A percentile compares a stretch with the other conserved stretches of the same genome.
phyloP scores from a whole-genome alignment of 2,888 invertebrate species.

The Oxyteleia sp. region DNA sequence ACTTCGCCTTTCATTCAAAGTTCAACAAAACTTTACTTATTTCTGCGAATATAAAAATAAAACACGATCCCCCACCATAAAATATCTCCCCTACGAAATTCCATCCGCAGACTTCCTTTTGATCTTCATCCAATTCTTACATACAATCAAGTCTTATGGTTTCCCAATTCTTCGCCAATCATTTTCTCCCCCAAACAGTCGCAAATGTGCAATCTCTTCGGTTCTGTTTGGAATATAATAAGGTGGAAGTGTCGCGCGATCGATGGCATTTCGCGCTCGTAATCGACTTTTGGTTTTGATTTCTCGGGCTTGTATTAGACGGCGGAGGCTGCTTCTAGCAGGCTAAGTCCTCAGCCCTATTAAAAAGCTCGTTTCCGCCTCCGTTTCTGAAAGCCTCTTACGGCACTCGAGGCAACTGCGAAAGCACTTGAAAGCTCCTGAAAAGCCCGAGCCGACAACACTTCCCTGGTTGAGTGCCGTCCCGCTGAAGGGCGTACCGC shows the following conservation, averaged over 20 bases:
- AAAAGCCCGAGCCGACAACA: conserved; percentile 87
- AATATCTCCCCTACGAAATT: too few species aligned
- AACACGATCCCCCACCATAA: too few species aligned
- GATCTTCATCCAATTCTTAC: not conserved
- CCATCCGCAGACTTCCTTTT: too few species aligned
- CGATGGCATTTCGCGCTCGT: conserved; percentile 49
- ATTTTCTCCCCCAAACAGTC: not conserved
- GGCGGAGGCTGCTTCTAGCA: conserved; percentile 74
- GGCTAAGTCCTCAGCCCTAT: conserved; percentile 86
- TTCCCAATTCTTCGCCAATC: not conserved
- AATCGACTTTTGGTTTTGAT: conserved; percentile 74
- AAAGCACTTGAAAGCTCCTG: conserved; percentile 88
- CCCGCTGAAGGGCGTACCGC: conserved; percentile 81
- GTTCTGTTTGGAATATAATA: conserved; percentile 13
- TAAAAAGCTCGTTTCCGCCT: conserved; percentile 88
- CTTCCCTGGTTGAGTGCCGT: conserved; percentile 87
- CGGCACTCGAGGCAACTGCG: conserved; percentile 87
- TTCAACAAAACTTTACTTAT: too few species aligned
- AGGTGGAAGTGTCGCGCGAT: conserved; percentile 16
- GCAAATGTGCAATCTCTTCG: conserved; percentile 1
- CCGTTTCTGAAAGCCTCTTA: conserved; percentile 88
- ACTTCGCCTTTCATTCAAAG: too few species aligned
- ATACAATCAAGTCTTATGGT: not conserved
- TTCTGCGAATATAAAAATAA: too few species aligned
- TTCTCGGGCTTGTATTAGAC: conserved; percentile 72